Evolutionary conservation across 2,797 vertebrate species (phyloP).

Genomic region (Heteromormyrus szaboi): DNA sequence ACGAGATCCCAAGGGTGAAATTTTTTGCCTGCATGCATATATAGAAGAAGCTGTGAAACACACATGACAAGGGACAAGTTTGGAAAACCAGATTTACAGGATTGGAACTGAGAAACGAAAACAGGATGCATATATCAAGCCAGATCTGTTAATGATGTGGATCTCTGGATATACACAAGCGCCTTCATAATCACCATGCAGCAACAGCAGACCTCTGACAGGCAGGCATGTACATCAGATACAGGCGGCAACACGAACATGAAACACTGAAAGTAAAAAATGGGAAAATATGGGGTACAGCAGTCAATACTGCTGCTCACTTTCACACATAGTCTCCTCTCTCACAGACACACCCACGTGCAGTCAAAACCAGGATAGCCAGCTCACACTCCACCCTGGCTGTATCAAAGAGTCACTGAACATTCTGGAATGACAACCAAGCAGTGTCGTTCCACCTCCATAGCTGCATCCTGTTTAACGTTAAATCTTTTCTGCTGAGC

Average conservation of each 20-base stretch:
- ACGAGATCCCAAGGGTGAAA: not conserved
- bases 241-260: not conserved
- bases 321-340: not conserved
- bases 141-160: not conserved
- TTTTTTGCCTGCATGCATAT: constrained; percentile 3
- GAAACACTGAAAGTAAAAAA: not conserved
- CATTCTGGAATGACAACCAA: not conserved
- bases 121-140: not conserved
- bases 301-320: not conserved
- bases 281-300: not conserved
- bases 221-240: not conserved
- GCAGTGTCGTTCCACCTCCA: not conserved
- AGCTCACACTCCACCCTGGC: not conserved
- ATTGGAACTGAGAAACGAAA: not conserved
- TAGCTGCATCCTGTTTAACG: not conserved
- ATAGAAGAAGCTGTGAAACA: not conserved
- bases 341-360: not conserved
- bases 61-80: not conserved
- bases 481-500: not conserved
- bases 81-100: not conserved
- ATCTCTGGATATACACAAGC: not conserved
- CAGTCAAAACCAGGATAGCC: not conserved
- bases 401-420: not conserved
- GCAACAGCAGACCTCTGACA: not conserved
- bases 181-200: constrained; percentile 5